Base-by-base conservation (phyloP, 1,140 invertebrate species). In the Sycophila sp. region DNA sequence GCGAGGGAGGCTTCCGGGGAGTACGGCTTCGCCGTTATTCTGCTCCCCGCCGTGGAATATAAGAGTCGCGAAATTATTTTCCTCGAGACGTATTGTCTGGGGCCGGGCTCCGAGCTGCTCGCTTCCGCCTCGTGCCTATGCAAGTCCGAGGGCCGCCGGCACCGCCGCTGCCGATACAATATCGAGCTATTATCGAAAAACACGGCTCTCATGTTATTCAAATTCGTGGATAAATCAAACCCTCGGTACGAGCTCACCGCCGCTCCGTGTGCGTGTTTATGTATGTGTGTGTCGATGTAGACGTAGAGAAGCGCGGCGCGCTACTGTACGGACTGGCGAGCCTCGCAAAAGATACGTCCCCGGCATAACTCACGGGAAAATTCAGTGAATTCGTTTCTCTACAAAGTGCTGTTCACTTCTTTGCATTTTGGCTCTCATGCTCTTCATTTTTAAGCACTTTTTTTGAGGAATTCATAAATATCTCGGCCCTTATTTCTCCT, bases 201-300 rank as follows among this genome's bases (percentile, higher is more conserved):
- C 73, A 80, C 77, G 76, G 73, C 69, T 75, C 73, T 77, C 77
- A 78, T 81, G 80, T 81, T 82, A 81, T 82, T 80, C 74, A 80
- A 80, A 82, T 81, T 76, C 53, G 32, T 15, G 72, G 75, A 79
- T 81, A 81, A 81, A 81, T 81, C 79, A 80, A 76, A 78, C 73
- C 75, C 62, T 75, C 67, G 75, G 76, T 76, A 71, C 10, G 24
- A 49, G 4, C n/a, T 1, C 22, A 1, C n/a, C 11, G 4, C 5
- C 5, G 17, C 7, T 19, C n/a, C 36, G 17, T 36, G 24, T 11
- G 17, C 19, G 6, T 36, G 2, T 38, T 7, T 58, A 22, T 36
- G 15, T 60, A 19, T 60, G 10, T 26, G 22, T 60, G n/a, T 7
- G 26, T 4, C 28, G 11, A 22, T 2, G 17, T 60, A 28, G 15